Percentiles rank a stretch among this genome's conserved stretches.
phyloP scores from a whole-genome alignment of 2,888 invertebrate species.

The Rhagium mordax region DNA sequence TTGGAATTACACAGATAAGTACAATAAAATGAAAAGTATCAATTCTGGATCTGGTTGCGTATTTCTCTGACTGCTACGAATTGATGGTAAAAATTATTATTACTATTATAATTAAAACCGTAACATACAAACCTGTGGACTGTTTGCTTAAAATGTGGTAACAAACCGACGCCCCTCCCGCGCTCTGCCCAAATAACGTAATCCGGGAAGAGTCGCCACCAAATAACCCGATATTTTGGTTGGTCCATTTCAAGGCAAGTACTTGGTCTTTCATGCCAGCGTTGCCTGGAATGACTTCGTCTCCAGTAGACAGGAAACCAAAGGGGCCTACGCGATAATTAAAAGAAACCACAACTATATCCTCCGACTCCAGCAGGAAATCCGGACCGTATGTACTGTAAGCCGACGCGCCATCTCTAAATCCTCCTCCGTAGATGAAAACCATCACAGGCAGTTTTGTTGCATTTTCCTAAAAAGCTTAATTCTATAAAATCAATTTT shows the following conservation, averaged over 20 bases:
- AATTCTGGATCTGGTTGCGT: too few relatives aligned
- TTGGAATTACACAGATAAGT: too few relatives aligned
- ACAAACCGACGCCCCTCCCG: slow-evolving; percentile 51
- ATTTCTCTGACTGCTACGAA: too few relatives aligned
- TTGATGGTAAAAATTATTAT: too few relatives aligned
- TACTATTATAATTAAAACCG: too few relatives aligned
- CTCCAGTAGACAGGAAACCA: slow-evolving; percentile 55
- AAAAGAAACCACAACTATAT: slow-evolving; percentile 59
- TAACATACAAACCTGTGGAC: slow-evolving; percentile 46
- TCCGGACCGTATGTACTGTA: slow-evolving; percentile 67
- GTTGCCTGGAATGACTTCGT: slow-evolving; percentile 50
- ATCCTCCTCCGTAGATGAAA: slow-evolving; percentile 64
- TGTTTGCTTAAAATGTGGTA: slow-evolving; percentile 45
- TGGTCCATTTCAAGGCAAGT: slow-evolving; percentile 51
- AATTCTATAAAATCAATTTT: too few relatives aligned
- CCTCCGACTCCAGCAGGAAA: slow-evolving; percentile 57
- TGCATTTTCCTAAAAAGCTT: slow-evolving; percentile 27
- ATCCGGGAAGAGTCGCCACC: slow-evolving; percentile 52
- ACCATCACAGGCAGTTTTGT: slow-evolving; percentile 62
- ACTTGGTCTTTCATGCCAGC: slow-evolving; percentile 52
- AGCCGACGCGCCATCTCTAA: slow-evolving; percentile 59
- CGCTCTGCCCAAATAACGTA: slow-evolving; percentile 53
- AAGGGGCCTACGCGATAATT: slow-evolving; percentile 63
- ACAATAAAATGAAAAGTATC: too few relatives aligned
- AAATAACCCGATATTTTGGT: slow-evolving; percentile 49